phyloP scores from a whole-genome alignment of 1,140 invertebrate species.

The Drosophila simulans region DNA sequence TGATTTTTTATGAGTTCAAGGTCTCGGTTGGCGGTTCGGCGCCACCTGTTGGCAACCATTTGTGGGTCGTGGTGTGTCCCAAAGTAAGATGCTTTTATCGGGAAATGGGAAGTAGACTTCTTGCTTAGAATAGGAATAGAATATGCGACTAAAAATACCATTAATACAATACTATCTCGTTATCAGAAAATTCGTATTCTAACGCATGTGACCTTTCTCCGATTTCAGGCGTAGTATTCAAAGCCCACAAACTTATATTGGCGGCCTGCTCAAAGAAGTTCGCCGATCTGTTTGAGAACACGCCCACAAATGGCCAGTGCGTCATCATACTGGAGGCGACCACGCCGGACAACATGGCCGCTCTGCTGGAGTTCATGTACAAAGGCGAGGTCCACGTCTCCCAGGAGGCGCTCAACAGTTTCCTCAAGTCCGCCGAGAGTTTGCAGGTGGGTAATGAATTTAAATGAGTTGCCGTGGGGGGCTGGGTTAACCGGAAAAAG shows the following conservation, averaged over 20 bases:
- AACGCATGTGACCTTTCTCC: not conserved
- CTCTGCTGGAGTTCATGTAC: conserved; percentile 96
- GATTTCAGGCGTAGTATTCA: conserved; percentile 92
- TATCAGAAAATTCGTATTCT: not conserved
- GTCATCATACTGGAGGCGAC: conserved; percentile 95
- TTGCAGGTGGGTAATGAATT: conserved; percentile 88
- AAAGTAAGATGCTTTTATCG: conserved; percentile 49
- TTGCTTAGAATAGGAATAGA: not conserved
- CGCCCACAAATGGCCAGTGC: conserved; percentile 91
- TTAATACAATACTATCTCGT: not conserved
- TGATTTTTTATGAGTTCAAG: conserved; percentile 84
- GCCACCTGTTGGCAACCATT: conserved; percentile 69
- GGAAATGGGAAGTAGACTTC: not conserved
- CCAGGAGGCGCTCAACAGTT: conserved; percentile 94
- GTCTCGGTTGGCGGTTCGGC: conserved; percentile 63
- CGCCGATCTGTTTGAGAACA: conserved; percentile 95
- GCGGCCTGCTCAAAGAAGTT: conserved; percentile 97
- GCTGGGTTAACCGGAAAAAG: not conserved
- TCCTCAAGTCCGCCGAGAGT: conserved; percentile 95
- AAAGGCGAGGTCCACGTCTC: conserved; percentile 96
- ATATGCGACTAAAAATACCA: not conserved
- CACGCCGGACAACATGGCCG: conserved; percentile 94
- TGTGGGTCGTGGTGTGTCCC: conserved; percentile 10
- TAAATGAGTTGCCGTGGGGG: not conserved
- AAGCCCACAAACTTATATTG: conserved; percentile 95